These are phyloP conservation scores for Periphyllus acericola DNA, from an alignment of 2,888 invertebrate species.

Conservation along the genomic window DNA sequence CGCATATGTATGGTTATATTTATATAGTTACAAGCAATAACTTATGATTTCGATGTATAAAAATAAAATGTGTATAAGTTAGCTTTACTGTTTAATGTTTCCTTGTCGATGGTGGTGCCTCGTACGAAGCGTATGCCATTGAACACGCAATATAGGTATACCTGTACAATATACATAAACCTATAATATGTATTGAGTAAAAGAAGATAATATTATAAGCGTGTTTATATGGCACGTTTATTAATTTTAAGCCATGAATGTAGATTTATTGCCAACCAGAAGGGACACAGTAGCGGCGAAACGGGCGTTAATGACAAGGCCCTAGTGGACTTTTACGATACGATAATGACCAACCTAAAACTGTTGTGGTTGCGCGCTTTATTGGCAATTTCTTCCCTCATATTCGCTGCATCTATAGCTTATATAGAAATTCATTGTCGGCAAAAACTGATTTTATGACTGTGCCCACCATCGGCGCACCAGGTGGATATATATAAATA, in stretches of 20 bases:
- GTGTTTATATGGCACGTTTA: conserved; percentile 43
- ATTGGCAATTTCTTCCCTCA: conserved; percentile 30
- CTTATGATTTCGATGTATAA: conserved; percentile 8
- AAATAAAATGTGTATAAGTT: background rate
- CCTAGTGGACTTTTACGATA: conserved; percentile 52
- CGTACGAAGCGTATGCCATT: background rate
- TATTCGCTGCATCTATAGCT: background rate
- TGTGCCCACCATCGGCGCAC: background rate
- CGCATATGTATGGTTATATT: too few relatives aligned
- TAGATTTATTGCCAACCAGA: conserved; percentile 40
- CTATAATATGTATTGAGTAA: conserved; percentile 1
- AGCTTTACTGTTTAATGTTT: background rate
- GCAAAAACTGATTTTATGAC: conserved; percentile 44
- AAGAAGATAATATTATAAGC: conserved; percentile 19
- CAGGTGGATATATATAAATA: background rate
- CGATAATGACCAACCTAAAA: conserved; percentile 48
- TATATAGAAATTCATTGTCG: conserved; percentile 22
- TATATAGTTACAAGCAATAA: background rate
- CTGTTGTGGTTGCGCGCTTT: background rate
- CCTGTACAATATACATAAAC: background rate
- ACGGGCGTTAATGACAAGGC: conserved; percentile 58
- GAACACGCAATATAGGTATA: background rate
- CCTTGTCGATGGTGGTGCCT: background rate
- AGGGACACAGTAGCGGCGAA: conserved; percentile 52
- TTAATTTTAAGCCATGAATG: conserved; percentile 44